These are phyloP conservation scores for Pogonus chalceus DNA, from an alignment of 1,140 invertebrate species.

Conservation along the genomic window DNA sequence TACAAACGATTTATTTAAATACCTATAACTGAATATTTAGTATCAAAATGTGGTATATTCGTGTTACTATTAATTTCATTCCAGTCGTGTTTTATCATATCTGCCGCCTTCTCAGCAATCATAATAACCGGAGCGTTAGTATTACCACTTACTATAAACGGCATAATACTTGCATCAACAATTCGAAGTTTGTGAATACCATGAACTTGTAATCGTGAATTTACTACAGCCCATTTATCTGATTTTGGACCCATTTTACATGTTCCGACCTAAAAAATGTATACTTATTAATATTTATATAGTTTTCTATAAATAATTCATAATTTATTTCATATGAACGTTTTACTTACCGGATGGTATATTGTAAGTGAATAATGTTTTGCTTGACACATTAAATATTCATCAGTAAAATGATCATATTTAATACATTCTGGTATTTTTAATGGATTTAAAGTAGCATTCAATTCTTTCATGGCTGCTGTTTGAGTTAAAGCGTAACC, in stretches of 20 bases:
- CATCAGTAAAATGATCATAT: constrained; percentile 45
- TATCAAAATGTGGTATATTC: neutral
- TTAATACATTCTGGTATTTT: constrained; percentile 49
- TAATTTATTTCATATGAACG: neutral
- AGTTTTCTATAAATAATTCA: neutral
- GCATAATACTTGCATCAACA: constrained; percentile 37
- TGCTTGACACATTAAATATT: constrained; percentile 61
- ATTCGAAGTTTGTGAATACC: constrained; percentile 32
- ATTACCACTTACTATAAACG: constrained; percentile 47
- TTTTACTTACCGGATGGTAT: constrained; percentile 52
- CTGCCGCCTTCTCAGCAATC: constrained; percentile 58
- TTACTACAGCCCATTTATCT: constrained; percentile 32
- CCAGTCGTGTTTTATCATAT: constrained; percentile 46
- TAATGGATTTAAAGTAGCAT: constrained; percentile 49
- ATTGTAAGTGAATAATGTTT: constrained; percentile 56
- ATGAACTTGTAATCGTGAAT: constrained; percentile 30
- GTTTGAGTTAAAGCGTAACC: constrained; percentile 51
- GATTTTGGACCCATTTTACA: constrained; percentile 48
- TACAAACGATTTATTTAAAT: neutral
- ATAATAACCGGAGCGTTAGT: constrained; percentile 56
- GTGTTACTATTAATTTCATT: neutral
- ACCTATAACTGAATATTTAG: neutral
- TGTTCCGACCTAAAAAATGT: constrained; percentile 34
- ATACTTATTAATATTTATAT: neutral
- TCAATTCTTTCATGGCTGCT: constrained; percentile 49